phyloP scores from a whole-genome alignment of 2,888 invertebrate species.

The Fragum fragum region DNA sequence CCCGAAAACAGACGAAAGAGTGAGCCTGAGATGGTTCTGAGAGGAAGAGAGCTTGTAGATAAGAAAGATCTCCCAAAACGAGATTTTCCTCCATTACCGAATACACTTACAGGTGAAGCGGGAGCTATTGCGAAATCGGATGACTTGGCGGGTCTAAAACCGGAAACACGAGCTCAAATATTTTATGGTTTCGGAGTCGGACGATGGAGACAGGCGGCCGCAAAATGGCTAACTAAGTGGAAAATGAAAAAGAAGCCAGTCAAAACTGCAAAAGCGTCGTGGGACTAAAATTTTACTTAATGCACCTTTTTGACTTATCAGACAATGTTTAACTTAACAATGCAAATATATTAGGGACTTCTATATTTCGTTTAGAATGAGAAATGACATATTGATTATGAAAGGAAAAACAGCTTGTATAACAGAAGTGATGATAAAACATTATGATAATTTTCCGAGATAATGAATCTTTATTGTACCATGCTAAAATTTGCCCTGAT shows the following conservation, averaged over 20 bases:
- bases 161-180: slow-evolving; percentile 47
- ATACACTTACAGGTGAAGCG: slow-evolving; percentile 21
- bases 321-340: too few relatives aligned
- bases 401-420: too few relatives aligned
- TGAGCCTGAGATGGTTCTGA: slow-evolving; percentile 34
- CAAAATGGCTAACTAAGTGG: slow-evolving; percentile 57
- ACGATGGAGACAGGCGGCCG: slow-evolving; percentile 46
- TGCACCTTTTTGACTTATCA: too few relatives aligned
- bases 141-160: slow-evolving; percentile 20
- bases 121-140: neutral
- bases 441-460: too few relatives aligned
- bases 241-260: slow-evolving; percentile 58
- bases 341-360: too few relatives aligned
- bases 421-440: too few relatives aligned
- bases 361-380: too few relatives aligned
- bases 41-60: slow-evolving; percentile 13
- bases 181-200: slow-evolving; percentile 63
- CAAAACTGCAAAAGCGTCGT: slow-evolving; percentile 49
- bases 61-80: slow-evolving; percentile 14
- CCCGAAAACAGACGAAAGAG: slow-evolving; percentile 29
- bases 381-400: too few relatives aligned
- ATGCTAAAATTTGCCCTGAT: too few relatives aligned
- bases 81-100: slow-evolving; percentile 21
- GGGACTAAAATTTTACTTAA: slow-evolving; percentile 41
- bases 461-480: too few relatives aligned